phyloP scores from a whole-genome alignment of 2,113 vertebrate genomes.

The Felis chaus region DNA sequence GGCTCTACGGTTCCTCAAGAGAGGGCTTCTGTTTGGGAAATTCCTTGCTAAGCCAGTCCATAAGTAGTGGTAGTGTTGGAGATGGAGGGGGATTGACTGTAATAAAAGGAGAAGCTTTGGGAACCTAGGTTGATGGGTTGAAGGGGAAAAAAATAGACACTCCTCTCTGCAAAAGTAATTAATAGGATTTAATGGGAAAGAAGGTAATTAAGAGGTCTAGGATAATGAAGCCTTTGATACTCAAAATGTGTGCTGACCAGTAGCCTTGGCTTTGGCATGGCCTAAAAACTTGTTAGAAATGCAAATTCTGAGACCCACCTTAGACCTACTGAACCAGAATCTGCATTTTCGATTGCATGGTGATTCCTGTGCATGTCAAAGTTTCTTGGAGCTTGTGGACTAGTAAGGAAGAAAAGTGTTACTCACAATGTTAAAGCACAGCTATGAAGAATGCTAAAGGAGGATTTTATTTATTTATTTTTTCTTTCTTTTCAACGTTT shows the following conservation, averaged over 20 bases:
- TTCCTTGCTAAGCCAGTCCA: not conserved
- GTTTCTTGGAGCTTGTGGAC: not conserved
- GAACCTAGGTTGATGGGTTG: not conserved
- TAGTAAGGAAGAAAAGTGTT: not conserved
- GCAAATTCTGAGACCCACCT: not conserved
- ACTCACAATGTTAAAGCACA: not conserved
- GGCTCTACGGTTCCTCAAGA: not conserved
- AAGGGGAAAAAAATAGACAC: not conserved
- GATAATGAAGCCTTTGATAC: not conserved
- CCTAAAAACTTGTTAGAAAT: not conserved
- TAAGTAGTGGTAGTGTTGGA: not conserved
- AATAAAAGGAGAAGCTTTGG: not conserved
- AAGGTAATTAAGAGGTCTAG: not conserved
- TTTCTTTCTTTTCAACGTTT: too few relatives aligned
- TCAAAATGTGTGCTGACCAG: not conserved
- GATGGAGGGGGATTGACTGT: not conserved
- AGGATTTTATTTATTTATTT: not conserved
- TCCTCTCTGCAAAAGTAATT: not conserved
- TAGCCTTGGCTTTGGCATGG: not conserved
- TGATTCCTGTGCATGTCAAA: not conserved
- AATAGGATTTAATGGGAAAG: not conserved
- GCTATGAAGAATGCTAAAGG: not conserved
- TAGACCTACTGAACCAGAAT: not conserved
- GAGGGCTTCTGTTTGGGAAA: not conserved
- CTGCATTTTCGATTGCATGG: not conserved